Evolutionary conservation across 2,113 vertebrate species (phyloP).

Genomic region (Aix galericulata): DNA sequence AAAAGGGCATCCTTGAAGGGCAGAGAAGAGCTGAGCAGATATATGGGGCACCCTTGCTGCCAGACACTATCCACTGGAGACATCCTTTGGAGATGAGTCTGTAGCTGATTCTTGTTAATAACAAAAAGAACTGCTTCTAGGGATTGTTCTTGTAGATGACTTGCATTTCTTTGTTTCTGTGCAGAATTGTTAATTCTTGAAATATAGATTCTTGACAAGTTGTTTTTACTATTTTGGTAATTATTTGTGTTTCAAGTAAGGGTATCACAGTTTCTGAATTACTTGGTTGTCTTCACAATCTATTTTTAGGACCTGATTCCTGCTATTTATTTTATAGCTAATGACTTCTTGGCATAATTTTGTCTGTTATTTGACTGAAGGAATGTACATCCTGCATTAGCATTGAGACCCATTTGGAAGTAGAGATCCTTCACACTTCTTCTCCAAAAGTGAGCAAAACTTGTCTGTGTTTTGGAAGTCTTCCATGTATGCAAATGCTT

Average conservation of each 20-base stretch:
- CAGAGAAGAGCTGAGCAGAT: not conserved
- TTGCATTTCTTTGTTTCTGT: not conserved
- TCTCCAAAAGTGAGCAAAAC: not conserved
- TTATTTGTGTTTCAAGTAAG: slow-evolving; percentile 16
- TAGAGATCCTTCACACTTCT: not conserved
- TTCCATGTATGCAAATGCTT: not conserved
- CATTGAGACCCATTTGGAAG: rapidly evolving
- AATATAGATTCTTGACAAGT: slow-evolving; percentile 10
- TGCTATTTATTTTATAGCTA: slow-evolving; percentile 24
- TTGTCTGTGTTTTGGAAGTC: not conserved
- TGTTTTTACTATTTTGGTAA: slow-evolving; percentile 18
- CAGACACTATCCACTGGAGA: not conserved
- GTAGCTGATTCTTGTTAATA: not conserved
- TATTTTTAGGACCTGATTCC: slow-evolving; percentile 14
- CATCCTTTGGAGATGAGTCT: not conserved
- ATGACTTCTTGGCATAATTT: slow-evolving; percentile 33
- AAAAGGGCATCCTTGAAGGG: not conserved
- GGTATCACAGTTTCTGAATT: not conserved
- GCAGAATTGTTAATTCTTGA: slow-evolving; percentile 5
- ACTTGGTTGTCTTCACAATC: slow-evolving; percentile 30
- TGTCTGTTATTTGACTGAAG: slow-evolving; percentile 11
- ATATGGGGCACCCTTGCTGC: not conserved
- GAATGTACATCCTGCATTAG: not conserved
- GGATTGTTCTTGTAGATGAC: not conserved
- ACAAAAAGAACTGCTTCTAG: not conserved